Conservation (phyloP, 2,888 invertebrate species). For the Metellina segmentata region DNA sequence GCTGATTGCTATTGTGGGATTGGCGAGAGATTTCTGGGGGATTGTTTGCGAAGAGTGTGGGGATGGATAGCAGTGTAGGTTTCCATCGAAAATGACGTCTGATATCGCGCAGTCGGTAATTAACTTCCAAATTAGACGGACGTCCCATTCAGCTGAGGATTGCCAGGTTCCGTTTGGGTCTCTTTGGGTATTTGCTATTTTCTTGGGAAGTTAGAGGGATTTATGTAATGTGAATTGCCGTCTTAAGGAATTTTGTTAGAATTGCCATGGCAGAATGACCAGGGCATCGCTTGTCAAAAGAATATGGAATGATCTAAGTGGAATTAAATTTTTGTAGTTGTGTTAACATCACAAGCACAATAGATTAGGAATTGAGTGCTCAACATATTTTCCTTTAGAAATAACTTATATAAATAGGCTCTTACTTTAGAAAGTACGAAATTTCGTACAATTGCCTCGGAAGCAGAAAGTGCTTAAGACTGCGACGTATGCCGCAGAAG, state of each 20-base stretch:
- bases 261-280: neutral
- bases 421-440: too few relatives aligned
- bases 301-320: neutral
- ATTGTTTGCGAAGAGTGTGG: neutral
- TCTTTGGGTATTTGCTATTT: neutral
- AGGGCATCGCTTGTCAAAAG: neutral
- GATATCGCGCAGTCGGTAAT: constrained; percentile 21
- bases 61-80: neutral
- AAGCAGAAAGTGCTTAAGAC: too few relatives aligned
- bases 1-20: constrained; percentile 51
- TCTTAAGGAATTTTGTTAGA: neutral
- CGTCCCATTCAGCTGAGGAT: neutral
- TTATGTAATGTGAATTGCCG: neutral
- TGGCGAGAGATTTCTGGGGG: neutral
- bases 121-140: constrained; percentile 13
- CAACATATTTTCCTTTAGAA: too few relatives aligned
- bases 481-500: too few relatives aligned
- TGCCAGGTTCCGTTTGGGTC: neutral
- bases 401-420: too few relatives aligned
- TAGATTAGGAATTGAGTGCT: too few relatives aligned
- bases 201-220: neutral
- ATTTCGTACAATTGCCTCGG: too few relatives aligned
- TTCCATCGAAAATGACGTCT: neutral
- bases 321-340: too few relatives aligned
- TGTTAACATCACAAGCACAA: too few relatives aligned